These are phyloP conservation scores for Heterocephalus glaber DNA, from an alignment of 2,113 vertebrate genomes.

Conservation along the genomic window DNA sequence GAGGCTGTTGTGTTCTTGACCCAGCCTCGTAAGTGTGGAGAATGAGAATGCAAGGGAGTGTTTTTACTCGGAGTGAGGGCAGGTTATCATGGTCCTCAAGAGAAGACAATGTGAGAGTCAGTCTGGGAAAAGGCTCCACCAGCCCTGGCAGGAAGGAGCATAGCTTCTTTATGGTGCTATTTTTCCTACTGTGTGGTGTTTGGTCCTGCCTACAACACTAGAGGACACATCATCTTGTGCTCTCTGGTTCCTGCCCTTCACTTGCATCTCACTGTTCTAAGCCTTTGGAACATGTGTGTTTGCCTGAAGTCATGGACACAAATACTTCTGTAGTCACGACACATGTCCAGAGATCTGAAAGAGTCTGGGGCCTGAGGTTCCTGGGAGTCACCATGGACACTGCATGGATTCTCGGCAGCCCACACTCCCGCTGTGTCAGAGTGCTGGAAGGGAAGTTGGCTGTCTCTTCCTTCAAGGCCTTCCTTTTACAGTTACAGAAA, in stretches of 20 bases:
- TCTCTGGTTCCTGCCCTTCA: neutral
- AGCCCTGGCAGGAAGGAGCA: neutral
- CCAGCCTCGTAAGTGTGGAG: neutral
- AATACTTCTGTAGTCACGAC: neutral
- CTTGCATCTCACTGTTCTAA: neutral
- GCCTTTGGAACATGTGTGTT: neutral
- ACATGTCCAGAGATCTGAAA: neutral
- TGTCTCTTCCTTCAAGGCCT: neutral
- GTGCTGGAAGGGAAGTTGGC: neutral
- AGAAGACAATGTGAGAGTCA: neutral
- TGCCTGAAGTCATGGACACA: neutral
- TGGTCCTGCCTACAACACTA: neutral
- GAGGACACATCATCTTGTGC: neutral
- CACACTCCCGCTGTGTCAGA: neutral
- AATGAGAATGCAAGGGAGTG: neutral
- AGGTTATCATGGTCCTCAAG: neutral
- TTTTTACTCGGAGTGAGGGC: neutral
- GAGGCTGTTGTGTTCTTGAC: neutral
- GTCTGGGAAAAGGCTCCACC: fast-evolving
- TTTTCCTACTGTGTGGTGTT: too few relatives aligned
- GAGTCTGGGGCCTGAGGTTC: neutral
- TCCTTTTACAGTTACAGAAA: neutral
- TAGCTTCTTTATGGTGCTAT: neutral
- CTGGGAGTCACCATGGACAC: neutral
- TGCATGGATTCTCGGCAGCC: neutral